Evolutionary conservation across 2,113 vertebrate genomes (phyloP), one percentile per base, ranked within the genome.

Genomic region (Macroglossus sobrinus): DNA sequence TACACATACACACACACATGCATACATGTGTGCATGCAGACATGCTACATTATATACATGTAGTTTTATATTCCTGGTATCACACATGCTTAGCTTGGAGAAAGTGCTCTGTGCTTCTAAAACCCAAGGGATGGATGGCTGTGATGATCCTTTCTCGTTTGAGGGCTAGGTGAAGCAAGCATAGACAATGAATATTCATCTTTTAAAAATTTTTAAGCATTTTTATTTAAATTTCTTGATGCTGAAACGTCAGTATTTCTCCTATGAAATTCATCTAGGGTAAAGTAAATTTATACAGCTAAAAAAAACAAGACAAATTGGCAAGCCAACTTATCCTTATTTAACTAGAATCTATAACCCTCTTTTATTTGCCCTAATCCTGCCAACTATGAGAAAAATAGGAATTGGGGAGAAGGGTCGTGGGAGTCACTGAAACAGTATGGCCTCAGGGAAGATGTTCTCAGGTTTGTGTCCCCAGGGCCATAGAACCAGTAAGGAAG

Each of bases 321-420:
- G 19, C 21, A 57, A 61, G 22, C 89, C 30, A 33, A 61, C 38
- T n/a, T 59, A 82, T 22, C 40, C 19, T 59, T 35, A 4, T 61
- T 93, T 61, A 79, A 59, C 21, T 92, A 26, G 24, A 50, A 30
- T 86, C 61, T 61, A 28, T 78, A 43, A 35, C 33, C 38, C 57
- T 86, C 53, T 92, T 76, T 69, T 69, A 53, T 84, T 78, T 84
- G 45, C 7, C 26, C 24, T 13, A 63, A 88, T 69, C 33, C 86
- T 84, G 59, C 47, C 50, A 92, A 68, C 35, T 57, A 72, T 45
- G 71, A 91, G 85, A 71, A 84, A 84, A 80, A 40, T 1, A 80
- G 75, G 57, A 21, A n/a, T 2, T 61, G 16, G n/a, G 86, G 40
- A 59, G 18, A 53, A 16, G 1, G 30, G n/a, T 12, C 21, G 1